Evolutionary conservation across 2,113 vertebrate species (phyloP).

Genomic region (Alectura lathami): DNA sequence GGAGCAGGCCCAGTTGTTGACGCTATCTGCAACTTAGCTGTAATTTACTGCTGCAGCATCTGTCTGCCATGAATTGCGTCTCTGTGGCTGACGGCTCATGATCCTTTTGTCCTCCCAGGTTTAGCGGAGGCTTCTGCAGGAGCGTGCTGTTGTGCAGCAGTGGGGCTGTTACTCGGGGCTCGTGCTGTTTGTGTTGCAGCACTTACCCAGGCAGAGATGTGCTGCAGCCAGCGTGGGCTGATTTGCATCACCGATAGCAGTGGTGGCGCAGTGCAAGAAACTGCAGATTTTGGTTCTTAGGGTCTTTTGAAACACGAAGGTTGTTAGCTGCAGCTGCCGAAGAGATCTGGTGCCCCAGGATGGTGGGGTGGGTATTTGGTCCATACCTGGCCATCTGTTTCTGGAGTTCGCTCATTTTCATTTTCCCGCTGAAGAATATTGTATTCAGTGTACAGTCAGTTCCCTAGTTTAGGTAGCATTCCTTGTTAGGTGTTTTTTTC

Average conservation of each 20-base stretch:
- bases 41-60: neutral
- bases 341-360: neutral
- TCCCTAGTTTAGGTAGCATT: neutral
- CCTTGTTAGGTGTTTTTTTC: neutral
- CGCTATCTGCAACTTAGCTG: neutral
- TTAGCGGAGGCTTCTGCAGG: neutral
- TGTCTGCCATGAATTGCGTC: neutral
- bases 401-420: neutral
- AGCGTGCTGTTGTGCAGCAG: neutral
- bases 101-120: neutral
- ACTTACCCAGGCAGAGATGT: neutral
- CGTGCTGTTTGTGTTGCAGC: fast-evolving
- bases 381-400: neutral
- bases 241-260: neutral
- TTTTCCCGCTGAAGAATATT: neutral
- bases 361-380: neutral
- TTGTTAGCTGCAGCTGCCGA: neutral
- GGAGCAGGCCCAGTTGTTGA: neutral
- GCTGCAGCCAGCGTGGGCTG: neutral
- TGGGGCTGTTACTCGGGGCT: neutral
- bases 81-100: neutral
- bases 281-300: neutral
- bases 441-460: neutral
- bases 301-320: neutral
- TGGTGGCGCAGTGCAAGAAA: neutral